Evolutionary conservation across 2,888 invertebrate genomes (phyloP).

Genomic region (Phyllotreta striolata): DNA sequence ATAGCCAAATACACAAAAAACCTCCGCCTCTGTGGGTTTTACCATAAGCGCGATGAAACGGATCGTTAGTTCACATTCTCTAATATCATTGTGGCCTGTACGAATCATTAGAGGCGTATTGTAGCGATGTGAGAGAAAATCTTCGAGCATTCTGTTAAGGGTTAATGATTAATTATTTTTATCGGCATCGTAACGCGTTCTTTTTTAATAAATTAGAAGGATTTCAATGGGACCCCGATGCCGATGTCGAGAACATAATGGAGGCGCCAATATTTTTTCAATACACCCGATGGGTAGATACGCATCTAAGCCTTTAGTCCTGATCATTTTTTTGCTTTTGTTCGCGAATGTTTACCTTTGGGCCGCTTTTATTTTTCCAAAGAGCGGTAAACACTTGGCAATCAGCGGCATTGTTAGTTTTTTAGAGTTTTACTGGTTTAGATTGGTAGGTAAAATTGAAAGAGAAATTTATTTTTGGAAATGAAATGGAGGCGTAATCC

Average conservation of each 20-base stretch:
- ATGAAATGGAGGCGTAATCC: too few relatives aligned
- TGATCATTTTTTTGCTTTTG: constrained; percentile 47
- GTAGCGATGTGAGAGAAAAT: constrained; percentile 52
- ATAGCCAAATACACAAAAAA: too few relatives aligned
- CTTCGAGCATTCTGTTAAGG: constrained; percentile 54
- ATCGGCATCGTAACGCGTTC: constrained; percentile 53
- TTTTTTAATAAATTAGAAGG: constrained; percentile 58
- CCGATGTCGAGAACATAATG: constrained; percentile 49
- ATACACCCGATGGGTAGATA: constrained; percentile 34
- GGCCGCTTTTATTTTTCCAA: constrained; percentile 53
- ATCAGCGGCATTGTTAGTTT: constrained; percentile 17
- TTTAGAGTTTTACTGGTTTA: not conserved
- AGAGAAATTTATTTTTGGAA: too few relatives aligned
- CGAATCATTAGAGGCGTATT: constrained; percentile 58
- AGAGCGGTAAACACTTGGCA: constrained; percentile 36
- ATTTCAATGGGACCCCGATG: constrained; percentile 52
- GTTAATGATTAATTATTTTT: constrained; percentile 60
- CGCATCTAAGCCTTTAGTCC: constrained; percentile 32
- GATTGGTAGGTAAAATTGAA: not conserved
- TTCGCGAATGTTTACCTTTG: constrained; percentile 48
- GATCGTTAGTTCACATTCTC: constrained; percentile 60
- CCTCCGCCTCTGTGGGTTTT: constrained; percentile 45
- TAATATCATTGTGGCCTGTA: constrained; percentile 57
- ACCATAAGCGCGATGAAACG: constrained; percentile 58
- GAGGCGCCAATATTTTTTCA: constrained; percentile 48